These are phyloP conservation scores for Parnassius glacialis DNA, from an alignment of 2,888 invertebrate genomes.

Conservation along the genomic window DNA sequence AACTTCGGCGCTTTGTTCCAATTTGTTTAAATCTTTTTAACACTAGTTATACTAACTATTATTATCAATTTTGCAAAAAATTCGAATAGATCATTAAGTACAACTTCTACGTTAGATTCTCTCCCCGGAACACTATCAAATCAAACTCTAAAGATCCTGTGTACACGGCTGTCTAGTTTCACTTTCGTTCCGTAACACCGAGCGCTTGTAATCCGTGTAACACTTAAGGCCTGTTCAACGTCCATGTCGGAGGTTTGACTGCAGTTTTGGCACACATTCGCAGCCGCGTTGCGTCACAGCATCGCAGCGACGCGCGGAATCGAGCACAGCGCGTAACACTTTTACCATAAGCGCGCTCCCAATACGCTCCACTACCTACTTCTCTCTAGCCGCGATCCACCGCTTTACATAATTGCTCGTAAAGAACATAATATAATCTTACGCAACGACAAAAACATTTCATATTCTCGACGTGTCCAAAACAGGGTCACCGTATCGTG, in stretches of 20 bases:
- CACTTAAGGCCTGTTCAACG: slow-evolving; percentile 34
- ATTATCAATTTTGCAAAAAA: background rate
- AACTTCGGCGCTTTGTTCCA: no score
- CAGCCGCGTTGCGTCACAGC: slow-evolving; percentile 65
- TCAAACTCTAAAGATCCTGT: slow-evolving; percentile 3
- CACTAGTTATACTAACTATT: no score
- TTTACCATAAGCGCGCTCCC: slow-evolving; percentile 62
- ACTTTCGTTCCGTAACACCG: slow-evolving; percentile 29
- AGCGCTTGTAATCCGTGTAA: slow-evolving; percentile 33
- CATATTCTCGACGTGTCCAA: slow-evolving; percentile 56
- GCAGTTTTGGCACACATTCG: slow-evolving; percentile 79
- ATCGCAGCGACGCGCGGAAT: slow-evolving; percentile 58
- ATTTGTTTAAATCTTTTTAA: no score
- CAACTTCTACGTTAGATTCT: background rate
- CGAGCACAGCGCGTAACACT: slow-evolving; percentile 75
- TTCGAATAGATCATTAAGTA: background rate
- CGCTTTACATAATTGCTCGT: slow-evolving; percentile 75
- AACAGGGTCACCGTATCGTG: slow-evolving; percentile 56
- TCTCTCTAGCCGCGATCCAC: slow-evolving; percentile 47
- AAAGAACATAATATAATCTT: slow-evolving; percentile 62
- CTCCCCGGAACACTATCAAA: background rate
- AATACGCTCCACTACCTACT: slow-evolving; percentile 58
- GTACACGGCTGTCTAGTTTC: slow-evolving; percentile 24
- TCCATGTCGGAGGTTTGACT: slow-evolving; percentile 57
- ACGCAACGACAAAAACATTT: slow-evolving; percentile 68